A percentile compares a stretch with the other conserved stretches of the same genome.
Conservation (phyloP, 2,113 vertebrate species). For the Emberiza fucata region DNA sequence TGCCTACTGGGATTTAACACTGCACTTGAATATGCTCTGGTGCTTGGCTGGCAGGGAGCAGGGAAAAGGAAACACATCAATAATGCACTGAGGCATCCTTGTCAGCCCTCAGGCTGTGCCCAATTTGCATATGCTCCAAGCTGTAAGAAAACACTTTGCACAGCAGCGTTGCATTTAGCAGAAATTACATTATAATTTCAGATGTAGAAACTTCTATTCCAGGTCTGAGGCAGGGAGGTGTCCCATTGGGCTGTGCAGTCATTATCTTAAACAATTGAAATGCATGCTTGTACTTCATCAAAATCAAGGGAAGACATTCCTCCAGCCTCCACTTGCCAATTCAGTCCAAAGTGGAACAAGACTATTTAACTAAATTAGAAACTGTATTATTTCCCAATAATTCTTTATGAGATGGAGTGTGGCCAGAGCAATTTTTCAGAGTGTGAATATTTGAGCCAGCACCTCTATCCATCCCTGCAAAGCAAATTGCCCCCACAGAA, state of each 20-base stretch:
- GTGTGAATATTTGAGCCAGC: background rate
- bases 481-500: background rate
- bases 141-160: slow-evolving; percentile 22
- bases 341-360: background rate
- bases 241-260: background rate
- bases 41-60: background rate
- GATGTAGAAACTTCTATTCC: slow-evolving; percentile 31
- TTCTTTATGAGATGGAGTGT: background rate
- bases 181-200: slow-evolving; percentile 67
- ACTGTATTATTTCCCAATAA: background rate
- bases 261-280: slow-evolving; percentile 37
- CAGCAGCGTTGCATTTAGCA: slow-evolving; percentile 31
- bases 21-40: fast-evolving
- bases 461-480: background rate
- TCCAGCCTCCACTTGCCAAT: background rate
- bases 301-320: background rate
- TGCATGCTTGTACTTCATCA: slow-evolving; percentile 12
- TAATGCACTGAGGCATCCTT: background rate
- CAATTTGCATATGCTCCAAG: slow-evolving; percentile 30
- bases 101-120: background rate
- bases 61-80: background rate
- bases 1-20: background rate
- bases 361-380: slow-evolving; percentile 20
- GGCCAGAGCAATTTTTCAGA: background rate
- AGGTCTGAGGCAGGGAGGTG: background rate